These are phyloP conservation scores for Branchinecta lindahli DNA, from an alignment of 1,140 invertebrate genomes.

Conservation along the genomic window DNA sequence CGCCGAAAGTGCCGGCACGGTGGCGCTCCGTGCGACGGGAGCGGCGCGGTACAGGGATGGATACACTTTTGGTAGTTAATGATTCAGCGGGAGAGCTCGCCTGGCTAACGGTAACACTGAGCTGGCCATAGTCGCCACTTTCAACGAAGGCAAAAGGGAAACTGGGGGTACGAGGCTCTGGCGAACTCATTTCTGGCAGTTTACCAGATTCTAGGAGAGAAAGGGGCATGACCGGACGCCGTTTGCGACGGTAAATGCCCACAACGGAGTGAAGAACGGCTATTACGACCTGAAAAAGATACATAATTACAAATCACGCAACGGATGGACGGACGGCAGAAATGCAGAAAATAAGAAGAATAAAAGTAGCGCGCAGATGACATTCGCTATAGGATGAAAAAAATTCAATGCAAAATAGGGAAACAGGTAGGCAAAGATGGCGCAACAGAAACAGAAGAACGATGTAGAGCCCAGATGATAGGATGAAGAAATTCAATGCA, in stretches of 20 bases:
- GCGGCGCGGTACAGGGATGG: conserved; percentile 19
- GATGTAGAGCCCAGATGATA: too few species aligned
- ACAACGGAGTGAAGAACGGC: conserved; percentile 5
- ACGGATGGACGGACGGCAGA: too few species aligned
- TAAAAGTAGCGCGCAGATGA: too few species aligned
- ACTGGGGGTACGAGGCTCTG: not conserved
- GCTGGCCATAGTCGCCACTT: conserved; percentile 16
- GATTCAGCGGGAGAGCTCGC: conserved; percentile 20
- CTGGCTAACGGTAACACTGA: conserved; percentile 17
- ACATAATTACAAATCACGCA: too few species aligned
- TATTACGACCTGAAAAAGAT: conserved; percentile 11
- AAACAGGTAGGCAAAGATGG: too few species aligned
- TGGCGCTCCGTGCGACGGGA: not conserved
- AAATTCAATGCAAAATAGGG: too few species aligned
- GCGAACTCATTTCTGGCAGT: not conserved
- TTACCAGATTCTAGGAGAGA: not conserved
- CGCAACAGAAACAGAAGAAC: too few species aligned
- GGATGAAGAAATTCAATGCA: too few species aligned
- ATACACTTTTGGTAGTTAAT: conserved; percentile 18
- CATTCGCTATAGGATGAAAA: too few species aligned
- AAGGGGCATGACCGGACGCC: not conserved
- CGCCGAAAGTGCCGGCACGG: conserved; percentile 7
- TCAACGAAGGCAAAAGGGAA: conserved; percentile 18
- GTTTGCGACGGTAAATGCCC: not conserved
- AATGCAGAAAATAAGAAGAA: too few species aligned